Evolutionary conservation across 1,140 invertebrate species (phyloP).

Genomic region (Condylostylus longicornis): DNA sequence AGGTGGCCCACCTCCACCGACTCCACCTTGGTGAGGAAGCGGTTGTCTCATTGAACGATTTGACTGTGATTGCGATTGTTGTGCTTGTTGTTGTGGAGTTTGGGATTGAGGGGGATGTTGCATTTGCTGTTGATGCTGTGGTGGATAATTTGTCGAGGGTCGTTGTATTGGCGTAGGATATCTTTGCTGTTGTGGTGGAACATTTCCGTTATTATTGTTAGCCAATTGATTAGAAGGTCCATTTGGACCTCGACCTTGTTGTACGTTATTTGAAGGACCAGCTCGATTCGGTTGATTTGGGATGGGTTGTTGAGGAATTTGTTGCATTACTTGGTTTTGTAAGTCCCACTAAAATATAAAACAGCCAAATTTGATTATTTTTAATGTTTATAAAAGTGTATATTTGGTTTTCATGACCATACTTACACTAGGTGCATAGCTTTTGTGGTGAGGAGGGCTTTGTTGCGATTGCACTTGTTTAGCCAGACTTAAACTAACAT

Average conservation of each 20-base stretch:
- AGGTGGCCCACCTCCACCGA: constrained; percentile 14
- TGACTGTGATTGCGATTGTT: constrained; percentile 27
- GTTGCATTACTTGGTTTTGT: constrained; percentile 35
- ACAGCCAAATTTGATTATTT: background rate
- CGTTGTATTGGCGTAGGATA: constrained; percentile 31
- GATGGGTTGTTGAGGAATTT: constrained; percentile 31
- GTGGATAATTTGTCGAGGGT: constrained; percentile 34
- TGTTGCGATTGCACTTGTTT: constrained; percentile 37
- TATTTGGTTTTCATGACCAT: background rate
- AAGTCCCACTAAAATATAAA: constrained; percentile 20
- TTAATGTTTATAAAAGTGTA: background rate
- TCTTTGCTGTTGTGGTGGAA: constrained; percentile 18
- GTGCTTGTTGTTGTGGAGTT: constrained; percentile 22
- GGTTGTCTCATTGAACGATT: constrained; percentile 20
- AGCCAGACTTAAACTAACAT: constrained; percentile 26
- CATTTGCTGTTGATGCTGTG: constrained; percentile 22
- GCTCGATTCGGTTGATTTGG: constrained; percentile 29
- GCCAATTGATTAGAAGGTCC: constrained; percentile 15
- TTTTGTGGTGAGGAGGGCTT: constrained; percentile 42
- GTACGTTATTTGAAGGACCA: constrained; percentile 21
- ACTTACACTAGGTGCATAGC: constrained; percentile 37
- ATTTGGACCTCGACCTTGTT: constrained; percentile 12
- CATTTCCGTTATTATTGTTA: constrained; percentile 10
- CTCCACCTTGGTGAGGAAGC: constrained; percentile 7
- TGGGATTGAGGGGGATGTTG: constrained; percentile 31